Conservation (phyloP, 1,140 invertebrate species). For the Gyrodactylus bullatarudis region DNA sequence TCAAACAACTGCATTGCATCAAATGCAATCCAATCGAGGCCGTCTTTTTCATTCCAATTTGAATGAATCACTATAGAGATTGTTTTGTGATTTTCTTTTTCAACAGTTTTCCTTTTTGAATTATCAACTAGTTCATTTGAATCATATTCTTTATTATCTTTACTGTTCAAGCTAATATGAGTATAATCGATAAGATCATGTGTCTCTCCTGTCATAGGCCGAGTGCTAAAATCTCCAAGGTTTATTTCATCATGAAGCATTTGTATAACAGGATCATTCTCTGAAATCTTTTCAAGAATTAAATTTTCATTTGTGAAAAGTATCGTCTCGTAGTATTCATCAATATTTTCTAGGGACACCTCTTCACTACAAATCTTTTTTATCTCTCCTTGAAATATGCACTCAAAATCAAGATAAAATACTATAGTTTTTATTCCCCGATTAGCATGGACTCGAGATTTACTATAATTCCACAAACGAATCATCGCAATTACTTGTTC, state of each 20-base stretch:
- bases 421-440: constrained; percentile 27
- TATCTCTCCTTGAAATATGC: neutral
- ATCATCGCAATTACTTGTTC: constrained; percentile 18
- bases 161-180: too few relatives aligned
- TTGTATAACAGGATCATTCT: neutral
- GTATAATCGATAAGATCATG: too few relatives aligned
- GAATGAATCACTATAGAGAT: neutral
- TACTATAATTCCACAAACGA: constrained; percentile 46
- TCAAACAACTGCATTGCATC: neutral
- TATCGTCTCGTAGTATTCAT: too few relatives aligned
- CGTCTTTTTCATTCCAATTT: neutral
- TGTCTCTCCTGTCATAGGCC: neutral
- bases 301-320: neutral
- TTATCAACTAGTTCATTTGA: too few relatives aligned
- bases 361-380: neutral
- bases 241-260: neutral
- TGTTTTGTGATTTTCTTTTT: neutral
- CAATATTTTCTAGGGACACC: too few relatives aligned
- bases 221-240: neutral
- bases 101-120: neutral
- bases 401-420: constrained; percentile 8
- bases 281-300: neutral
- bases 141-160: too few relatives aligned
- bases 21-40: neutral
- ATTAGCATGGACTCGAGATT: constrained; percentile 32